phyloP scores from a whole-genome alignment of 2,888 invertebrate species.

The Hipparchia sbordonii region DNA sequence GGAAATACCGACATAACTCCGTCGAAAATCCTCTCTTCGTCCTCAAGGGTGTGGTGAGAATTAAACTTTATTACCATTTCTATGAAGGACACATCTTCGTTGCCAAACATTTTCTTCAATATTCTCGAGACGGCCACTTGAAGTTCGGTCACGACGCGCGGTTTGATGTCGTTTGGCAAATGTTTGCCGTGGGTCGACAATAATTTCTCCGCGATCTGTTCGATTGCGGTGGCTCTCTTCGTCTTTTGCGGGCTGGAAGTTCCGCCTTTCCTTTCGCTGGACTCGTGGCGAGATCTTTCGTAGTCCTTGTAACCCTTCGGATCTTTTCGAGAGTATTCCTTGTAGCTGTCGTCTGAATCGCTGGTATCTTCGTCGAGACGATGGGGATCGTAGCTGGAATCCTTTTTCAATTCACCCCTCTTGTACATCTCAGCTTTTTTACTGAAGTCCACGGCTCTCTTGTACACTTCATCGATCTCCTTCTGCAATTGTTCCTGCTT shows the following conservation, averaged over 20 bases:
- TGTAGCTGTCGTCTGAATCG: conserved; percentile 1
- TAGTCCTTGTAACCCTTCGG: conserved; percentile 2
- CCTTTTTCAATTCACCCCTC: conserved; percentile 45
- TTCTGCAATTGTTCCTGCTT: conserved; percentile 52
- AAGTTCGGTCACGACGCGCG: conserved; percentile 56
- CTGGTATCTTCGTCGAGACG: conserved; percentile 40
- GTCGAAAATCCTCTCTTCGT: conserved; percentile 60
- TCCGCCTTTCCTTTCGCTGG: conserved; percentile 20
- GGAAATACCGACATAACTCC: conserved; percentile 60
- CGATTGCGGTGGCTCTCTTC: conserved; percentile 63
- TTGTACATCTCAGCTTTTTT: conserved; percentile 63
- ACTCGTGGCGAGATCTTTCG: conserved; percentile 13
- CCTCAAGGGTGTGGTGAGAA: conserved; percentile 53
- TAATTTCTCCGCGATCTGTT: conserved; percentile 59
- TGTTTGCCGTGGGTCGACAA: conserved; percentile 53
- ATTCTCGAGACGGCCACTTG: conserved; percentile 49
- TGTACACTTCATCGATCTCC: conserved; percentile 68
- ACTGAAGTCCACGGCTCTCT: conserved; percentile 62
- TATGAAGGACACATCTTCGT: conserved; percentile 64
- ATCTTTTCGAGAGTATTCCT: conserved; percentile 22
- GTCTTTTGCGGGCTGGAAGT: conserved; percentile 23
- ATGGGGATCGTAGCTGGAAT: conserved; percentile 45
- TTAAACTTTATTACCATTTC: conserved; percentile 68
- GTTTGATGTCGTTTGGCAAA: conserved; percentile 48
- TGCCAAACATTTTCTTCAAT: conserved; percentile 61